Percentiles rank a stretch among this genome's conserved stretches.
phyloP scores from a whole-genome alignment of 2,797 vertebrate species.

The Erethizon dorsatum region DNA sequence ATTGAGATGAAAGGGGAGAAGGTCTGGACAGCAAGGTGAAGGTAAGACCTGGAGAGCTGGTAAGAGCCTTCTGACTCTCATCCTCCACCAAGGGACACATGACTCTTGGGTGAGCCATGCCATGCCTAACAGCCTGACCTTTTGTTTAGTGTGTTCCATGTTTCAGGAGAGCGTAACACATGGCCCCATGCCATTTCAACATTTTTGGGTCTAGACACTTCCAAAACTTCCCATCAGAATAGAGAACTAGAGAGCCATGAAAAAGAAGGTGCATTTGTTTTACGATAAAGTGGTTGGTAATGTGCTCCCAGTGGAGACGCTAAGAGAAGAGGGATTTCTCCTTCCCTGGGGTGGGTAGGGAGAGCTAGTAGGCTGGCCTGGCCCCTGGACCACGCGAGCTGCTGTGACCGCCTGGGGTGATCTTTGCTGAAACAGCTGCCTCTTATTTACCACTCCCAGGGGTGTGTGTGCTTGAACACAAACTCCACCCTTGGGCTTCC shows the following conservation, averaged over 20 bases:
- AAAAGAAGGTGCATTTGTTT: not conserved
- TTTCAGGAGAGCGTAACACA: not conserved
- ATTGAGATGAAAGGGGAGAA: not conserved
- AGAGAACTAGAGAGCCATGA: not conserved
- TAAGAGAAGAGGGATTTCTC: not conserved
- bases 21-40: not conserved
- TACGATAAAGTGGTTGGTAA: not conserved
- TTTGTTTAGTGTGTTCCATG: not conserved
- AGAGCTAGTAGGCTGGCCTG: not conserved
- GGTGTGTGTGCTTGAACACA: not conserved
- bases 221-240: not conserved
- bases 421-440: not conserved
- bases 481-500: not conserved
- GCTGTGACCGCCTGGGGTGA: not conserved
- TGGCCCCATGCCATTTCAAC: not conserved
- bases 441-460: not conserved
- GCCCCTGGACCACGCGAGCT: not conserved
- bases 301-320: not conserved
- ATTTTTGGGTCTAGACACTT: not conserved
- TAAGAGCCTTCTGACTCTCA: not conserved
- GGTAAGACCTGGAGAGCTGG: not conserved
- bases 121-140: not conserved
- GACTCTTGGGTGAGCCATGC: not conserved
- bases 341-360: not conserved
- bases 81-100: not conserved